A percentile compares a stretch with the other conserved stretches of the same genome.
These are phyloP conservation scores for Antennarius maculatus DNA, from an alignment of 2,797 vertebrate species.

Conservation along the genomic window DNA sequence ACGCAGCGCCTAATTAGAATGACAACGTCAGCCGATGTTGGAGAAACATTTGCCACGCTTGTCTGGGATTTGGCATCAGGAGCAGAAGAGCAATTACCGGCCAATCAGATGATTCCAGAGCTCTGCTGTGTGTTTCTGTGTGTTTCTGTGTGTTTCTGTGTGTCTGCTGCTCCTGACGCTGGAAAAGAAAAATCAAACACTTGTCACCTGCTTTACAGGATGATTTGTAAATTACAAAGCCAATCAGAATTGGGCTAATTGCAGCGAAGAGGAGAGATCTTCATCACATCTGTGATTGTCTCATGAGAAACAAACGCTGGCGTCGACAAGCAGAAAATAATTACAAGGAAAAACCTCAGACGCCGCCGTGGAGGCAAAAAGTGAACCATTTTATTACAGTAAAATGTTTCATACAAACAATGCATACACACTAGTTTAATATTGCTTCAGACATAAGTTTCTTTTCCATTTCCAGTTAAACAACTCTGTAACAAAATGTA, in stretches of 20 bases:
- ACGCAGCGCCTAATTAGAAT: conserved; percentile 67
- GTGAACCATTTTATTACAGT: conserved; percentile 86
- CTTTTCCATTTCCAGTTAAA: conserved; percentile 89
- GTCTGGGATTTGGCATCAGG: conserved; percentile 54
- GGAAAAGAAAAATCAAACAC: not conserved
- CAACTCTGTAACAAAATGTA: conserved; percentile 99
- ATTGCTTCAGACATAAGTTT: conserved; percentile 92
- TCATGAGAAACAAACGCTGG: conserved; percentile 24
- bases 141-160: conserved; percentile 15
- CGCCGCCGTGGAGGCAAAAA: conserved; percentile 74
- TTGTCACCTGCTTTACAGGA: conserved; percentile 42
- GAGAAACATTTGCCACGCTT: conserved; percentile 69
- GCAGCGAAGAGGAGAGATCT: conserved; percentile 26
- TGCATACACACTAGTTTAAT: conserved; percentile 97
- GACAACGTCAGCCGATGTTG: conserved; percentile 69
- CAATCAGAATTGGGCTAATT: conserved; percentile 3
- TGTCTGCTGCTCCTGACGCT: not conserved
- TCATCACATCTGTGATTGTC: conserved; percentile 11
- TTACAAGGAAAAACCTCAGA: conserved; percentile 26
- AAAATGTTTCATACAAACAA: conserved; percentile 97
- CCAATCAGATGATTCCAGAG: conserved; percentile 63
- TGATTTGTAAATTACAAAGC: conserved; percentile 7
- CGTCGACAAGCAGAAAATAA: conserved; percentile 25
- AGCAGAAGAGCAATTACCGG: conserved; percentile 67
- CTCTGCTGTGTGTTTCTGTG: conserved; percentile 21